Percentiles rank a stretch among this genome's conserved stretches.
Evolutionary conservation across 2,797 vertebrate species (phyloP).

Genomic region (Capromys pilorides): DNA sequence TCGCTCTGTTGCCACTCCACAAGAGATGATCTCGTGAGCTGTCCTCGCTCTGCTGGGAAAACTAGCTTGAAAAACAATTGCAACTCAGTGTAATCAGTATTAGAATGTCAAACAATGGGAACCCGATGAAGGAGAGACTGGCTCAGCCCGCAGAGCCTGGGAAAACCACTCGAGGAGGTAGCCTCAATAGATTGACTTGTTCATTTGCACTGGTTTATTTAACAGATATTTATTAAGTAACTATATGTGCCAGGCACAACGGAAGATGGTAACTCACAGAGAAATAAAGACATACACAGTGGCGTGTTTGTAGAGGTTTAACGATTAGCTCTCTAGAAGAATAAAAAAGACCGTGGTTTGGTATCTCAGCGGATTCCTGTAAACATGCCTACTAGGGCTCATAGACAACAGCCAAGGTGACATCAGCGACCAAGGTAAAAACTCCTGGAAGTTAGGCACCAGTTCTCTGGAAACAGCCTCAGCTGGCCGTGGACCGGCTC

Average conservation of each 20-base stretch:
- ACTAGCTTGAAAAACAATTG: neutral
- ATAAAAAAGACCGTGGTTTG: neutral
- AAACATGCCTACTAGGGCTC: neutral
- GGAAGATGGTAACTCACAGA: neutral
- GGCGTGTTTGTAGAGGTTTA: neutral
- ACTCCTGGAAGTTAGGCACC: neutral
- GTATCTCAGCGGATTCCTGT: neutral
- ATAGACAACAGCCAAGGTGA: neutral
- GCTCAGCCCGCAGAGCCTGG: neutral
- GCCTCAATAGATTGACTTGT: neutral
- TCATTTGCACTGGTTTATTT: constrained; percentile 29
- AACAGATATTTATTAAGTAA: neutral
- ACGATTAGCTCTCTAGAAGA: neutral
- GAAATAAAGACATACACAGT: neutral
- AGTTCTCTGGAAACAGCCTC: neutral
- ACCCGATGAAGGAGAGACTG: neutral
- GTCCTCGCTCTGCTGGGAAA: neutral
- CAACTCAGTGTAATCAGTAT: neutral
- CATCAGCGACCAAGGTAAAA: neutral
- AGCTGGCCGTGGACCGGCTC: neutral
- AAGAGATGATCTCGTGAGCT: neutral
- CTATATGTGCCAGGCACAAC: neutral
- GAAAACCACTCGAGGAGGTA: neutral
- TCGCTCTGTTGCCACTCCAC: rapidly evolving
- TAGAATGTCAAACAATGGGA: neutral